Evolutionary conservation across 2,113 vertebrate genomes (phyloP), one percentile per base, ranked within the genome.

Genomic region (Cinclus mexicanus): DNA sequence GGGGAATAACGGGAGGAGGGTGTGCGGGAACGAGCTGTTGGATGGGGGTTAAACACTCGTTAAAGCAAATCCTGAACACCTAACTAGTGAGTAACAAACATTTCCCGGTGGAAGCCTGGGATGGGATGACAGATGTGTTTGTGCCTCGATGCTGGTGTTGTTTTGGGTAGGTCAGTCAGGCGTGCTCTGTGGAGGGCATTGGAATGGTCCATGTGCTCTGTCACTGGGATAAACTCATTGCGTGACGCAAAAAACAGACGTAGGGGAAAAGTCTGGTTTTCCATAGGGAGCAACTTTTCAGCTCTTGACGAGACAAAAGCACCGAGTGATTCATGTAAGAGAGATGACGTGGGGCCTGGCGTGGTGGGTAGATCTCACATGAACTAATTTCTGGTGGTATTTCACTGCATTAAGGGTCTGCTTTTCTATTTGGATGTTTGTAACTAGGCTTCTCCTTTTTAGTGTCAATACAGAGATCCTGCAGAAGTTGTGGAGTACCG

Each of bases 51-150:
- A 9, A 87, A 37, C 2, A 0, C 41, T 2, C 12, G 6, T 29
- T 16, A 12, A 25, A n/a, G 39, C 14, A 21, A 68, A 25, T 4
- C 15, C 6, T 0, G 61, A 49, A 22, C 41, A 4, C 16, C 47
- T 31, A 2, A 1, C 4, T 29, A 11, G 14, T 2, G 0, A 53
- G 39, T 31, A 4, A 2, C 10, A 4, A 13, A 12, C 20, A 1
- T 10, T n/a, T 28, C 21, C 8, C 17, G 3, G 0, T 10, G 68
- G 18, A 56, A 59, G 37, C 4, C 46, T 9, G 9, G 12, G 60
- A 1, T 7, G 70, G 28, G 67, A 4, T 90, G 78, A 37, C 47
- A 21, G 71, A 44, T 47, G 24, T 16, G 82, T 46, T 63, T 11
- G 70, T 22, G 25, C 41, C 33, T 4, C 0, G 49, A 1, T 24